Percentiles rank a stretch among this genome's conserved stretches.
These are phyloP conservation scores for Tachina grossa DNA, from an alignment of 2,888 invertebrate species.

Conservation along the genomic window DNA sequence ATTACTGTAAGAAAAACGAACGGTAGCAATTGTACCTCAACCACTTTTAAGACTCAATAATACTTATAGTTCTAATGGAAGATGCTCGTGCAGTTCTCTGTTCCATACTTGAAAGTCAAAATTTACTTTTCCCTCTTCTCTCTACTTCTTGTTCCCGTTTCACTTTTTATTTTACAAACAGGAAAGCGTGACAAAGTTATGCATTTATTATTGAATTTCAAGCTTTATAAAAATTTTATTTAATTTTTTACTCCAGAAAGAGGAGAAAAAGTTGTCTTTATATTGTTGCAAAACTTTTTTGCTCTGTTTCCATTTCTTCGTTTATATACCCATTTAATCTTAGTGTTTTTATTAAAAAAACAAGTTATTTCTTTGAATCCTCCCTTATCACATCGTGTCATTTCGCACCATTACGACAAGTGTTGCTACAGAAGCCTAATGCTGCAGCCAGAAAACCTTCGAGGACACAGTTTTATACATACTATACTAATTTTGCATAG, in stretches of 20 bases:
- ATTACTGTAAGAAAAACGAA: too few relatives aligned
- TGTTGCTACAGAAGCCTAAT: slow-evolving; percentile 57
- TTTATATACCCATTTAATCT: slow-evolving; percentile 43
- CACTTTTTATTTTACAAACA: background rate
- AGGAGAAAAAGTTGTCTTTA: slow-evolving; percentile 3
- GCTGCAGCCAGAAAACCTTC: too few relatives aligned
- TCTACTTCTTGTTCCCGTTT: background rate
- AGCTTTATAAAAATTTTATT: background rate
- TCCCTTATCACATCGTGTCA: background rate
- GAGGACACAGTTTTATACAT: background rate
- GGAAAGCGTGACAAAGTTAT: slow-evolving; percentile 2
- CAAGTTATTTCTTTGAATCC: background rate
- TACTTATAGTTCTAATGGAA: too few relatives aligned
- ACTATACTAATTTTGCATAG: background rate
- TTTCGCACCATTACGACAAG: slow-evolving; percentile 46
- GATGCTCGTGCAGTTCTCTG: too few relatives aligned
- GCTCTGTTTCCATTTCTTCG: slow-evolving; percentile 4
- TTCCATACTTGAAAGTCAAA: background rate
- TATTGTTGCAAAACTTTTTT: slow-evolving; percentile 32
- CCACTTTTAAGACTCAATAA: too few relatives aligned
- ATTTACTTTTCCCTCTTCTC: background rate
- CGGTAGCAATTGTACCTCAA: too few relatives aligned
- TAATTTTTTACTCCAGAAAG: background rate
- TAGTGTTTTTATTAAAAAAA: background rate
- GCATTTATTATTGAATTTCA: slow-evolving; percentile 22